A percentile compares a stretch with the other conserved stretches of the same genome.
Conservation (phyloP, 2,113 vertebrate genomes). For the Sturnira hondurensis region DNA sequence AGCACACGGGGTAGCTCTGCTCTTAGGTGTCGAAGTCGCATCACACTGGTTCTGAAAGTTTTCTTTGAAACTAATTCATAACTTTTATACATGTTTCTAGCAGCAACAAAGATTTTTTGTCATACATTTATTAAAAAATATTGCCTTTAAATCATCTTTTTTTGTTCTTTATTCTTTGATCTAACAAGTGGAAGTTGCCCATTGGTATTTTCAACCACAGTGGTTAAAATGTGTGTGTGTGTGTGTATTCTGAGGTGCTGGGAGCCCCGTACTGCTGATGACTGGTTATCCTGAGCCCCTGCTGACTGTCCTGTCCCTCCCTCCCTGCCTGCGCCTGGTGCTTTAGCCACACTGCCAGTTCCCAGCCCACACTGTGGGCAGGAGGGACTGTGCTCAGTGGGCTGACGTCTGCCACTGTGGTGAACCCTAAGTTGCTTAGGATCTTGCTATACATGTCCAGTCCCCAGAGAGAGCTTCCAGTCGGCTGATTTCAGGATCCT, state of each 20-base stretch:
- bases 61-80: not conserved
- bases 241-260: not conserved
- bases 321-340: not conserved
- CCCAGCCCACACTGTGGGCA: not conserved
- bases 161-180: slow-evolving; percentile 9
- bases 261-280: not conserved
- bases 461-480: not conserved
- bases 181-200: not conserved
- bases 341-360: not conserved
- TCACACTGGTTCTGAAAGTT: not conserved
- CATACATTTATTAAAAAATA: not conserved
- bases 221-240: not conserved
- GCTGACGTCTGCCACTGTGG: not conserved
- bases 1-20: not conserved
- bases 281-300: not conserved
- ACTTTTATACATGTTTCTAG: not conserved
- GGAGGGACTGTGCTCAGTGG: not conserved
- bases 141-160: not conserved
- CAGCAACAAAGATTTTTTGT: not conserved
- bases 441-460: not conserved
- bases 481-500: not conserved
- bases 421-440: no score
- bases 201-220: not conserved
- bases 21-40: not conserved
- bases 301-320: not conserved